Evolutionary conservation across 2,113 vertebrate genomes (phyloP), one percentile per base, ranked within the genome.

Genomic region (Percopsis transmontana): DNA sequence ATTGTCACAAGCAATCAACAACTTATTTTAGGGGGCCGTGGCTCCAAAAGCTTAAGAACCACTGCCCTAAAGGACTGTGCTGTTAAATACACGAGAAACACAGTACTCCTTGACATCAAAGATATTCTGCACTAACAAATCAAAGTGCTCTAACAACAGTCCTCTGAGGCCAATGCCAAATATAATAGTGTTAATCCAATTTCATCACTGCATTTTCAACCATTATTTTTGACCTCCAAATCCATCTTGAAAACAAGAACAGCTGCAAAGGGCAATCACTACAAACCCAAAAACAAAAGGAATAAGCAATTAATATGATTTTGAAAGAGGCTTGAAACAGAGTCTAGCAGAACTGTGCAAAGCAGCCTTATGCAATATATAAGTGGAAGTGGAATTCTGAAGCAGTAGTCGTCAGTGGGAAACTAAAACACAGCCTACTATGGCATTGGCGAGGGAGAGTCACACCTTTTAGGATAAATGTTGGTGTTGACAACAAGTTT

Each of bases 301-400:
- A 77, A 74, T 79, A 85, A 82, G 81, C 77, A 72, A 83, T 89
- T 80, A 86, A 55, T 12, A 59, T 74, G 75, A 81, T 80, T 80
- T 76, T 65, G 64, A 68, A 72, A 39, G 62, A 12, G 68, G 67
- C 44, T 23, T 41, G 54, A 74, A 74, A 61, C 58, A 39, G 52
- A 62, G 38, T 41, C 18, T 76, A 54, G 71, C 80, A 59, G 76
- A 75, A 84, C 78, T 80, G 77, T 82, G 70, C 66, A 72, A 72
- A 81, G 70, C 63, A 62, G 55, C 51, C 71, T 83, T 78, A 85
- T 59, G 76, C 77, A 83, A 83, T 66, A 63, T 53, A 71, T 47
- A 57, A 52, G 52, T 14, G 50, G 50, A 24, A 65, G 73, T 71
- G 39, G 0, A 21, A 74, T 70, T 70, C 66, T 66, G 71, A 65